These are phyloP conservation scores for Rhinolophus sinicus DNA, from an alignment of 2,113 vertebrate genomes.

Conservation along the genomic window DNA sequence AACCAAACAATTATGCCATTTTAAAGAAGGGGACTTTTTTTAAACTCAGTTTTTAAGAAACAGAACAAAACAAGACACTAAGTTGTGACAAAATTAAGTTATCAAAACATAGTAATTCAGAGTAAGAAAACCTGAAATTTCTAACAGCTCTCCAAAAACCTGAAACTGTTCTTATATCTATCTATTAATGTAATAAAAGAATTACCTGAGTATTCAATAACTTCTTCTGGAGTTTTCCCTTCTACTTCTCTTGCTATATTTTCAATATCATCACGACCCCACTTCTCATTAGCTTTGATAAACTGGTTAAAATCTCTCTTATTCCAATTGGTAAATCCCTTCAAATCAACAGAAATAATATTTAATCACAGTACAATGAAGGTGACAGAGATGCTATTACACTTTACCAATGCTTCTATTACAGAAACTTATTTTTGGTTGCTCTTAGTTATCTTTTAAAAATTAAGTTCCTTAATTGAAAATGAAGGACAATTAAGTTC, in stretches of 20 bases:
- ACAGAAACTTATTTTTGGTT: neutral
- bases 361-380: neutral
- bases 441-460: neutral
- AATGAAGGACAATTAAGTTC: too few relatives aligned
- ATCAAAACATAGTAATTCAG: neutral
- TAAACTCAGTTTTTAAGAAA: neutral
- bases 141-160: neutral
- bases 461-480: neutral
- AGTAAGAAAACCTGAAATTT: neutral
- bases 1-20: neutral
- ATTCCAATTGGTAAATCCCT: conserved; percentile 99
- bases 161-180: neutral
- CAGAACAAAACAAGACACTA: neutral
- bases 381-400: neutral
- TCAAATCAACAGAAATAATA: conserved; percentile 59
- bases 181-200: neutral
- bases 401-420: neutral
- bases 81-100: neutral
- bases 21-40: neutral
- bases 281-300: conserved; percentile 99
- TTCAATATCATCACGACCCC: conserved; percentile 98
- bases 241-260: conserved; percentile 99
- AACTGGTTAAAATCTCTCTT: conserved; percentile 99
- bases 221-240: conserved; percentile 98
- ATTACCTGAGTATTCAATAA: conserved; percentile 99